Evolutionary conservation across 2,888 invertebrate species (phyloP).

Genomic region (Acanthococcus lagerstroemiae): DNA sequence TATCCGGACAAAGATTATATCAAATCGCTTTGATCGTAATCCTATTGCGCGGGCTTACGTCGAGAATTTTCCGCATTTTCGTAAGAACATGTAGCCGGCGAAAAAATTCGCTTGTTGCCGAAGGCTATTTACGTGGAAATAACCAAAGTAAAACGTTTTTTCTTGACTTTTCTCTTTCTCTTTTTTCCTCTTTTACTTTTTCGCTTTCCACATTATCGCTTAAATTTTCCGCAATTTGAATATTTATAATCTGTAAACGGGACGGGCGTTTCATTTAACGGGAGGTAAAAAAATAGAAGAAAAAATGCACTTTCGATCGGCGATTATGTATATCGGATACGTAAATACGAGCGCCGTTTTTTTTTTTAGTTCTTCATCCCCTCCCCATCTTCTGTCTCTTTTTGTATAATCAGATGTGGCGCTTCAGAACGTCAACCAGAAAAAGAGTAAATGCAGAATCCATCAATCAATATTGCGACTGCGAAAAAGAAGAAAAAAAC

Average conservation of each 20-base stretch:
- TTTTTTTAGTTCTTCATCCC: slow-evolving; percentile 1
- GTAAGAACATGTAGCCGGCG: neutral
- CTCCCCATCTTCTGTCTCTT: no score
- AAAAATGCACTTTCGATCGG: neutral
- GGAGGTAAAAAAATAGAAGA: no score
- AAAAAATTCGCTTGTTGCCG: slow-evolving; percentile 9
- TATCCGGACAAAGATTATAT: neutral
- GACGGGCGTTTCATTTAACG: no score
- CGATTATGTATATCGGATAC: neutral
- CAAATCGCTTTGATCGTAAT: neutral
- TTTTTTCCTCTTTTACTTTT: neutral
- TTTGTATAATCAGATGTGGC: no score
- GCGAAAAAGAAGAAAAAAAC: no score
- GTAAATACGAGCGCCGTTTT: neutral
- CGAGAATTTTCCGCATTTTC: slow-evolving; percentile 19
- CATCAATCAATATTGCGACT: no score
- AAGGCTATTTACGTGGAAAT: neutral
- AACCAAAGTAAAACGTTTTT: neutral
- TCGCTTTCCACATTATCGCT: neutral
- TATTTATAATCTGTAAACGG: no score
- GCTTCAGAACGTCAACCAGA: no score
- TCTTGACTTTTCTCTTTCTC: neutral
- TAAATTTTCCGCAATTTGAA: neutral
- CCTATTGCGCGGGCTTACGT: neutral
- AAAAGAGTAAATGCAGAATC: no score